A percentile compares a stretch with the other conserved stretches of the same genome.
phyloP scores from a whole-genome alignment of 2,888 invertebrate genomes.

The Beris morrisii region DNA sequence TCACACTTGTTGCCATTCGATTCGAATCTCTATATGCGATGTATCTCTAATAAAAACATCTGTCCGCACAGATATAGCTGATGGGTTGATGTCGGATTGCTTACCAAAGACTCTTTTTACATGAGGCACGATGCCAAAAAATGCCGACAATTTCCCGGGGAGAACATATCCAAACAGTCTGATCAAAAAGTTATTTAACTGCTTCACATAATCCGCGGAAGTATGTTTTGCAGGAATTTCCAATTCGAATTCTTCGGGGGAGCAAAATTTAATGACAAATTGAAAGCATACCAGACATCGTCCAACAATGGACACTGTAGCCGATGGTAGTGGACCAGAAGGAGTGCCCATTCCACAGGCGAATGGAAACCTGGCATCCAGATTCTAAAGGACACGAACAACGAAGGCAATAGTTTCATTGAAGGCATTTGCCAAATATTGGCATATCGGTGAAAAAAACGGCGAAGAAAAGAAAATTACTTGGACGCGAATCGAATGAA shows the following conservation, averaged over 20 bases:
- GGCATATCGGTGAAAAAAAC: slow-evolving; percentile 12
- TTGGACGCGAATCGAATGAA: slow-evolving; percentile 16
- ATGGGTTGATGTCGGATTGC: background rate
- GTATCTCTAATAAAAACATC: too few relatives aligned
- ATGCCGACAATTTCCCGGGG: background rate
- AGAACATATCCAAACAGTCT: background rate
- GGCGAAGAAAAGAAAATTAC: slow-evolving; percentile 8
- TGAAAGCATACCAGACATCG: slow-evolving; percentile 23
- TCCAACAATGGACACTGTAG: background rate
- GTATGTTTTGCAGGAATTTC: slow-evolving; percentile 19
- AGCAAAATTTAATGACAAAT: slow-evolving; percentile 32
- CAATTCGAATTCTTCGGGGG: slow-evolving; percentile 24
- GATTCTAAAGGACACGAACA: too few relatives aligned
- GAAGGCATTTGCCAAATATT: slow-evolving; percentile 19
- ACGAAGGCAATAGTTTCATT: background rate
- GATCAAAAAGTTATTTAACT: slow-evolving; percentile 10
- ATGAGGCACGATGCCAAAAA: background rate
- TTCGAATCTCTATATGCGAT: background rate
- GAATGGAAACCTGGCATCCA: too few relatives aligned
- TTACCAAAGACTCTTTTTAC: background rate
- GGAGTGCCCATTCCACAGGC: background rate
- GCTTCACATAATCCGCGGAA: background rate
- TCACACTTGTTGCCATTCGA: slow-evolving; percentile 35
- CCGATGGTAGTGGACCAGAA: background rate
- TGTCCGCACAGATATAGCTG: too few relatives aligned